Evolutionary conservation across 2,888 invertebrate species (phyloP).

Genomic region (Heterodera filipjevi): DNA sequence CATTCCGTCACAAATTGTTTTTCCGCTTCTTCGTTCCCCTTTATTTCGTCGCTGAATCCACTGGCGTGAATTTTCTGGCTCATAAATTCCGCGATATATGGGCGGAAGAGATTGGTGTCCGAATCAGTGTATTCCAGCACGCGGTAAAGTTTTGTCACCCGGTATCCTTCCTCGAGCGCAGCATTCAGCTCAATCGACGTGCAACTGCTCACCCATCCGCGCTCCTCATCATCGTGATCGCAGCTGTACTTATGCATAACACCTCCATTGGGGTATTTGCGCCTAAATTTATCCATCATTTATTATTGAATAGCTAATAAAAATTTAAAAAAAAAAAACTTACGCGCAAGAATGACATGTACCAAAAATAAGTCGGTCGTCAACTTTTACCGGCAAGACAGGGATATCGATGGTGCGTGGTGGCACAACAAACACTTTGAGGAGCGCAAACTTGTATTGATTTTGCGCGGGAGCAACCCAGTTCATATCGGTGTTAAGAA

Average conservation of each 20-base stretch:
- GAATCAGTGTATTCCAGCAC: slow-evolving; percentile 20
- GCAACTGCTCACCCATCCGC: slow-evolving; percentile 11
- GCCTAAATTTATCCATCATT: neutral
- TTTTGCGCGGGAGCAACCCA: neutral
- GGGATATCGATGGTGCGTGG: slow-evolving; percentile 16
- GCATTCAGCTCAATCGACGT: slow-evolving; percentile 23
- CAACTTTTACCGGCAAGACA: slow-evolving; percentile 12
- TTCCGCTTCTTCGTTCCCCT: slow-evolving; percentile 4
- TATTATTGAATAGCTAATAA: neutral
- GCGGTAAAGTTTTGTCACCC: slow-evolving; percentile 10
- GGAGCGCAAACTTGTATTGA: neutral
- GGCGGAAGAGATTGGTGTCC: slow-evolving; percentile 8
- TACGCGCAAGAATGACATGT: neutral
- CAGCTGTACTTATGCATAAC: neutral
- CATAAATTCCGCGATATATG: slow-evolving; percentile 26
- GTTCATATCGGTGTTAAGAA: neutral
- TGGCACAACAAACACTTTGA: slow-evolving; percentile 23
- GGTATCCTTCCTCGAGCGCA: slow-evolving; percentile 24
- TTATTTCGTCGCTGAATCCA: slow-evolving; percentile 9
- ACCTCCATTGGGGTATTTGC: neutral
- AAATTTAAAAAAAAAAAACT: neutral
- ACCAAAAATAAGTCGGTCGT: neutral
- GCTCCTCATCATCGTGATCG: slow-evolving; percentile 6
- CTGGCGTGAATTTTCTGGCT: neutral
- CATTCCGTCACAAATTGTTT: slow-evolving; percentile 11